Percentiles rank a stretch among this genome's conserved stretches.
Conservation (phyloP, 2,888 invertebrate species). For the Cephus spinipes region DNA sequence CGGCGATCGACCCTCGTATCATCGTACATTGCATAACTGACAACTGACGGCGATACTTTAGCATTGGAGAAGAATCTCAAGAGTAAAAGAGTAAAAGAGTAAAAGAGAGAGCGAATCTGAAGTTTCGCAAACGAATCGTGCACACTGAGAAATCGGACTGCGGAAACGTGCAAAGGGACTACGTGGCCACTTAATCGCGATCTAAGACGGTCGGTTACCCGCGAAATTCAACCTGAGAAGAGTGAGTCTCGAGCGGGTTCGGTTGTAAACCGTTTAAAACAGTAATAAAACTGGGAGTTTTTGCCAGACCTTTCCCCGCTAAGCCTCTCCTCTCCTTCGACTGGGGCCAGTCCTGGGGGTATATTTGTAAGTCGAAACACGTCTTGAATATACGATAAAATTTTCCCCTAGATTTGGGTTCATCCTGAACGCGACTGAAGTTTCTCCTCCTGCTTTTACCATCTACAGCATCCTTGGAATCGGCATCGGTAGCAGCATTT, state of each 20-base stretch:
- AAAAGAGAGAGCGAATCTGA: not conserved
- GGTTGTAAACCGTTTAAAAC: conserved; percentile 45
- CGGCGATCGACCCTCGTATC: no score
- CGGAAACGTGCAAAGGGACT: no score
- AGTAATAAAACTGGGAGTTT: conserved; percentile 47
- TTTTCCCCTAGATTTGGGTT: conserved; percentile 56
- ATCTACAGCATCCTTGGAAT: conserved; percentile 13
- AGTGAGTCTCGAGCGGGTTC: conserved; percentile 25
- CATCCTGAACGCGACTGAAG: conserved; percentile 27
- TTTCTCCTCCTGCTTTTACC: not conserved
- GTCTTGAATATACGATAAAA: conserved; percentile 63
- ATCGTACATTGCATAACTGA: no score
- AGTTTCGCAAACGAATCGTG: not conserved
- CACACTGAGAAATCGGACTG: no score
- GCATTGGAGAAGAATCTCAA: not conserved
- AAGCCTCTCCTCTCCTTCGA: conserved; percentile 27
- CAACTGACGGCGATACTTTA: no score
- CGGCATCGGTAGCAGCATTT: not conserved
- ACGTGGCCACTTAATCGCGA: no score
- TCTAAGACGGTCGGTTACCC: no score
- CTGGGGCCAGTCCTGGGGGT: conserved; percentile 3
- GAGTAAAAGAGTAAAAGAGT: not conserved
- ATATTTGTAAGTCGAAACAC: conserved; percentile 57
- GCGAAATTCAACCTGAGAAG: no score
- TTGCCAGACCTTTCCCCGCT: conserved; percentile 29